Base-by-base conservation (phyloP, 2,888 invertebrate species). In the Drosophila quasianomalipes region DNA sequence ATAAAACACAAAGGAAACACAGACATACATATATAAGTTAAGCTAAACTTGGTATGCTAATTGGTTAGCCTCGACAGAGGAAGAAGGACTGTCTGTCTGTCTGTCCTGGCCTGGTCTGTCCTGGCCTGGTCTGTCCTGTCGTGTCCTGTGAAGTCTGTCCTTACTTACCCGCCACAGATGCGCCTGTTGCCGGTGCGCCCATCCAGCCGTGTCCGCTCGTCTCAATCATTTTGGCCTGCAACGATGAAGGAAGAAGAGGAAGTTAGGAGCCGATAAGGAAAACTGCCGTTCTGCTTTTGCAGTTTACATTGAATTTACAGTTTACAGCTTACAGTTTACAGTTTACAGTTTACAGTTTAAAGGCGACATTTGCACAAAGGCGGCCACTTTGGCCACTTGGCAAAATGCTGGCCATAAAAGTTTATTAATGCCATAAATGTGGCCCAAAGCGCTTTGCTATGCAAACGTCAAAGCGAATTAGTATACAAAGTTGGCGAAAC, bases 201-300 rank as follows among this genome's bases (percentile, higher is more conserved):
- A 93, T 93, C 93, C 93, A 93, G 72, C 85, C 91, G 82, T 93
- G 93, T 79, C 89, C 91, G 72, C 93, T 92, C 76, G 91, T 92
- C 84, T 93, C 93, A 75, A 93, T 93, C 84, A 93, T 91, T 85
- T 93, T 93, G 78, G 93, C 93, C 93, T 93, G 88, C 49, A 89
- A 89, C 30, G 7, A 52, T 16, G 26, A 4, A 47, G 26, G 47
- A 26, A 62, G 31, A 28, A 58, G 2, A 28, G 44, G 37, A 67
- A 68, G 39, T 47, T 26, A 26, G 37, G 35, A 54, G 41, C 61
- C 44, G 59, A 62, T 67, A 64, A 55, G 72, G 66, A 70, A 79
- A 81, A 79, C 37, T 69, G 69, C 73, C 72, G 72, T 76, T 82
- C 71, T 65, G 71, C 22, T 37, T 35, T 71, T 70, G 26, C 1